Evolutionary conservation across 2,888 invertebrate species (phyloP).

Genomic region (Tetranychus piercei): DNA sequence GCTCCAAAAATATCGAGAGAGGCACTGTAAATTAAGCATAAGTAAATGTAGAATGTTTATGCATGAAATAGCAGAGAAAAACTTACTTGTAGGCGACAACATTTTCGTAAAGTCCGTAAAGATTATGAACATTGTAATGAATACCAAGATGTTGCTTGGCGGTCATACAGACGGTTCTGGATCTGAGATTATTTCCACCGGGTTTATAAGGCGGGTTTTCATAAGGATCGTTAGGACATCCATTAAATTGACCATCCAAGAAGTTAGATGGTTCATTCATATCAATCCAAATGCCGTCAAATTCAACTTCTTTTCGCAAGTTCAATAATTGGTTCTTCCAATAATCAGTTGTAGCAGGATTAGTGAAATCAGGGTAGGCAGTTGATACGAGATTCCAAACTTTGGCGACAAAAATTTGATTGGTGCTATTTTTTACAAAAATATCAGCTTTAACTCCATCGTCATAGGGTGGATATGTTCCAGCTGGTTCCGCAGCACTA

Average conservation of each 20-base stretch:
- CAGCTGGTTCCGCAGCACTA: slow-evolving; percentile 38
- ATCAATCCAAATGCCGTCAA: slow-evolving; percentile 35
- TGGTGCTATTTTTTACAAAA: slow-evolving; percentile 49
- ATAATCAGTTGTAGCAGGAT: slow-evolving; percentile 28
- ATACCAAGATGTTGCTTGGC: slow-evolving; percentile 47
- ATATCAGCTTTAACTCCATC: slow-evolving; percentile 50
- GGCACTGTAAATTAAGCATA: not conserved
- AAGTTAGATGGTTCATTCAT: slow-evolving; percentile 81
- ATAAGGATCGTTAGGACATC: slow-evolving; percentile 40
- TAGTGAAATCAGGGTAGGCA: slow-evolving; percentile 30
- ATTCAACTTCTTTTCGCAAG: slow-evolving; percentile 28
- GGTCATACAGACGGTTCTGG: slow-evolving; percentile 62
- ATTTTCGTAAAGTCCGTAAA: slow-evolving; percentile 56
- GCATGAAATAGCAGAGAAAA: not conserved
- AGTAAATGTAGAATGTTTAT: not conserved
- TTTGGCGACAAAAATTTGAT: slow-evolving; percentile 50
- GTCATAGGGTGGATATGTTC: slow-evolving; percentile 55
- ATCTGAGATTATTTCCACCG: slow-evolving; percentile 40
- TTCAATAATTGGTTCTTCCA: slow-evolving; percentile 28
- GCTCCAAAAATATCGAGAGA: not conserved
- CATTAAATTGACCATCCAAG: slow-evolving; percentile 27
- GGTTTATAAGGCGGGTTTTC: slow-evolving; percentile 52
- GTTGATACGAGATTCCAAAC: slow-evolving; percentile 34
- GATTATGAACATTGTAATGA: slow-evolving; percentile 60
- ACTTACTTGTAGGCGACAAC: slow-evolving; percentile 53